Evolutionary conservation across 2,113 vertebrate genomes (phyloP).

Genomic region (Felis catus): F.catus_Fca126_mat1.0 CM031419.1:76753001-76753500

Average conservation of each 20-base stretch:
- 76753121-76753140: background rate
- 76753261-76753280: background rate
- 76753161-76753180: background rate
- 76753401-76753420: background rate
- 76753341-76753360: background rate
- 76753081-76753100: background rate
- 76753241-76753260: background rate
- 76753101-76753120: background rate
- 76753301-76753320: background rate
- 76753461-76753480: background rate
- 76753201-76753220: background rate
- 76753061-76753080: background rate
- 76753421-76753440: background rate
- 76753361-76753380: background rate
- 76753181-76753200: background rate
- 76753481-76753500: background rate
- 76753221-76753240: background rate
- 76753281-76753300: background rate
- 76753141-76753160: background rate
- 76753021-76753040: too few species aligned
- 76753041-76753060: too few species aligned
- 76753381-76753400: background rate
- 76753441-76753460: background rate
- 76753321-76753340: background rate
- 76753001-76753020: too few species aligned